phyloP scores from a whole-genome alignment of 2,797 vertebrate genomes.

The Dendrocincla tyrannina region DNA sequence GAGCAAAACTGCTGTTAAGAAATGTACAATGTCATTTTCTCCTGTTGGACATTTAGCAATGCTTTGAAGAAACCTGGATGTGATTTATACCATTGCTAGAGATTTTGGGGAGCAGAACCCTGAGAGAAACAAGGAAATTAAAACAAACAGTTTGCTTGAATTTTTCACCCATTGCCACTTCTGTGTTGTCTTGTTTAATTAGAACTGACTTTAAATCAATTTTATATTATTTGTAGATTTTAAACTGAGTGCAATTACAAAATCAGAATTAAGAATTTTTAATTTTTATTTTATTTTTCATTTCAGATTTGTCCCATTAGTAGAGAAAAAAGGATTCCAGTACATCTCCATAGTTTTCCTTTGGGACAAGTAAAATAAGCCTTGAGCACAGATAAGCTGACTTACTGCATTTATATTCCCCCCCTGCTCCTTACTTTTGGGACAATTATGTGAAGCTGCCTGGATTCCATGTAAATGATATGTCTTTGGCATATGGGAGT shows the following conservation, averaged over 20 bases:
- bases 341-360: background rate
- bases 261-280: background rate
- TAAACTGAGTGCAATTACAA: background rate
- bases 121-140: background rate
- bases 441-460: constrained; percentile 15
- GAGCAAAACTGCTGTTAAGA: background rate
- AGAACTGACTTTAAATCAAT: background rate
- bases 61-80: background rate
- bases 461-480: constrained; percentile 37
- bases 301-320: background rate
- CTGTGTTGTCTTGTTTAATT: background rate
- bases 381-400: background rate
- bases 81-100: background rate
- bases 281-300: background rate
- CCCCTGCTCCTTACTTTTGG: background rate
- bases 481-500: background rate
- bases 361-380: background rate
- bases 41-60: background rate
- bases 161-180: background rate
- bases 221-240: background rate
- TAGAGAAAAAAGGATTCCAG: background rate
- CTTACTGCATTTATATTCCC: background rate
- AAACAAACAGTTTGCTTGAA: background rate
- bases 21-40: background rate
- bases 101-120: background rate